Evolutionary conservation across 2,888 invertebrate species (phyloP), one percentile per base, ranked within the genome.

Genomic region (Heliconius hortense): DNA sequence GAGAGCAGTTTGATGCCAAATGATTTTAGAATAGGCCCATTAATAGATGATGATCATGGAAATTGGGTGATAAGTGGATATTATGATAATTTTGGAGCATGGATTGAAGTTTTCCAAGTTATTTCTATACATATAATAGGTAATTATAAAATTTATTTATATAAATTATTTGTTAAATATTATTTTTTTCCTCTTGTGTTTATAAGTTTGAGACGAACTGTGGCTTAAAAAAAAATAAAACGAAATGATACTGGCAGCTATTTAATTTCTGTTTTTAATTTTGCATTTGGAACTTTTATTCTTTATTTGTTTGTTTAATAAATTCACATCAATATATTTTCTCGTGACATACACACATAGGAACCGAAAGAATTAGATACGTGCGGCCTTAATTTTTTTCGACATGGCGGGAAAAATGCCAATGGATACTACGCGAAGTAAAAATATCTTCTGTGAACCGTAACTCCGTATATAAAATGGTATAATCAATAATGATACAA

Each of bases 51-150:
- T 0, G 89, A 93, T 60, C 85, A 90, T 72, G 93, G 93, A 0
- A 94, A 94, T 76, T 94, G 93, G 93, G 85, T 91, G 59, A 75
- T 93, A 0, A 91, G 90, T 69, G 78, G 86, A 0, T 90, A 85
- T 75, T 85, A 82, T 3, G 83, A 81, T 59, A 73, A 81, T 0
- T 80, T 87, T 39, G 87, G 80, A 13, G 78, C 85, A 2, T 88
- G 85, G 87, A 80, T 85, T 2, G 93, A 93, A 78, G 43, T 88
- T 72, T 92, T 87, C 78, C 89, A 91, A 86, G 87, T 90, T 69
- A 88, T 93, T 8, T 86, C 83, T n/a, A 78, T 93, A 74, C 81
- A 84, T 75, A 90, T 93, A 78, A 81, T 81, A 76, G 89, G 93
- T 92, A 81, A 26, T 35, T 71, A 24, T 26, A 28, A 0, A 24